Conservation (phyloP, 2,888 invertebrate genomes). For the Athripsodes cinereus region DNA sequence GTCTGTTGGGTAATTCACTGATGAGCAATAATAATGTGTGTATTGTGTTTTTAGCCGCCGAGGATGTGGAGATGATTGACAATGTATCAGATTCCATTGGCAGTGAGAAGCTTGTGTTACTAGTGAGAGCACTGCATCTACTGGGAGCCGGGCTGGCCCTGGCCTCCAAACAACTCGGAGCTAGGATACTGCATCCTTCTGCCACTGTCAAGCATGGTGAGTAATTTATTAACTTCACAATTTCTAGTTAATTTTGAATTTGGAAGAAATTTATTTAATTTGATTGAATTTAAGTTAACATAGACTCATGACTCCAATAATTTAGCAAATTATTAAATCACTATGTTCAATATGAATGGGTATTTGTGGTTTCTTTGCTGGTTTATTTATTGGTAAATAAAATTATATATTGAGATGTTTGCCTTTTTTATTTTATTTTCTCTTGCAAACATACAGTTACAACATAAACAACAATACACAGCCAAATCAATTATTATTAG, state of each 20-base stretch:
- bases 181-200: constrained; percentile 82
- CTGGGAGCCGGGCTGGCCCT: constrained; percentile 90
- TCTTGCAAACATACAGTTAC: too few relatives aligned
- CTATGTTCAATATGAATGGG: too few relatives aligned
- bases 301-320: neutral
- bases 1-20: too few relatives aligned
- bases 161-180: constrained; percentile 80
- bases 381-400: too few relatives aligned
- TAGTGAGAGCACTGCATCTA: constrained; percentile 87
- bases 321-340: too few relatives aligned
- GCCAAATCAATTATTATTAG: too few relatives aligned
- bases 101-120: constrained; percentile 74
- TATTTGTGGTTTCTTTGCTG: too few relatives aligned
- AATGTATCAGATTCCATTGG: constrained; percentile 30
- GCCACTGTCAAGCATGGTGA: constrained; percentile 84
- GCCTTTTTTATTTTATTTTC: too few relatives aligned
- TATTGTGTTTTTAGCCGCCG: constrained; percentile 14
- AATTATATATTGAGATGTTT: too few relatives aligned
- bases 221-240: constrained; percentile 23
- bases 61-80: constrained; percentile 11
- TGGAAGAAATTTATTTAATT: neutral
- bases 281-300: too few relatives aligned
- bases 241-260: neutral
- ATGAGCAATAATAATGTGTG: too few relatives aligned
- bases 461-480: too few relatives aligned